phyloP scores from a whole-genome alignment of 35 echinoderm and acorn worm genomes.

The Heliocidaris tuberculata region DNA sequence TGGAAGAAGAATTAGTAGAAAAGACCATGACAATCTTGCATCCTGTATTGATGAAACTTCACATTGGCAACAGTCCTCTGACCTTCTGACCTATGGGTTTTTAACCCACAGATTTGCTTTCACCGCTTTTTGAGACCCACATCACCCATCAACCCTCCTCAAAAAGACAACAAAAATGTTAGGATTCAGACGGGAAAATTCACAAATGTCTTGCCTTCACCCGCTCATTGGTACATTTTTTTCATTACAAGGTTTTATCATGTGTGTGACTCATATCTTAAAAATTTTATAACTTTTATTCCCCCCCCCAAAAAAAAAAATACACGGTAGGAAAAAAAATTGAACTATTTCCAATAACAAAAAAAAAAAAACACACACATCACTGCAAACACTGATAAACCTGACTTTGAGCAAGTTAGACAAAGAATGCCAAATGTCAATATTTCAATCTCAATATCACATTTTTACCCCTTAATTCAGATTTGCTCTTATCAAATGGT shows the following conservation, averaged over 20 bases:
- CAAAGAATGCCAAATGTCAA: not conserved
- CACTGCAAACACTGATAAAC: not conserved
- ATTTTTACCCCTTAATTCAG: not conserved
- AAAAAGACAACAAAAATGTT: not conserved
- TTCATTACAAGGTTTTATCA: too few species aligned
- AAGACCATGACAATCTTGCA: not conserved
- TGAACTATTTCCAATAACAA: too few species aligned
- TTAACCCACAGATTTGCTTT: not conserved
- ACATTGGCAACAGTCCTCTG: not conserved
- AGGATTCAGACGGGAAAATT: not conserved
- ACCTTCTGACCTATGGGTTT: not conserved
- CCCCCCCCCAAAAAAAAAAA: too few species aligned
- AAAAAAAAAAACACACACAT: too few species aligned
- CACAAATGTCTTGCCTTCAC: not conserved
- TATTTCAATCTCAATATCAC: not conserved
- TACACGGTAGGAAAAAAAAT: too few species aligned
- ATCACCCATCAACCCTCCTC: not conserved
- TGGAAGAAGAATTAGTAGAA: not conserved
- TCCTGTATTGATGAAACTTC: slow-evolving; percentile 17
- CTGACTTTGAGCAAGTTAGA: not conserved
- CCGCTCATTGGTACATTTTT: too few species aligned
- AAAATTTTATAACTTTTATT: too few species aligned
- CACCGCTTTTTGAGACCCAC: not conserved
- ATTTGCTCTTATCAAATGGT: not conserved
- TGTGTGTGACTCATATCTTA: too few species aligned